phyloP scores from a whole-genome alignment of 2,888 invertebrate species.

The Pheosia tremula region DNA sequence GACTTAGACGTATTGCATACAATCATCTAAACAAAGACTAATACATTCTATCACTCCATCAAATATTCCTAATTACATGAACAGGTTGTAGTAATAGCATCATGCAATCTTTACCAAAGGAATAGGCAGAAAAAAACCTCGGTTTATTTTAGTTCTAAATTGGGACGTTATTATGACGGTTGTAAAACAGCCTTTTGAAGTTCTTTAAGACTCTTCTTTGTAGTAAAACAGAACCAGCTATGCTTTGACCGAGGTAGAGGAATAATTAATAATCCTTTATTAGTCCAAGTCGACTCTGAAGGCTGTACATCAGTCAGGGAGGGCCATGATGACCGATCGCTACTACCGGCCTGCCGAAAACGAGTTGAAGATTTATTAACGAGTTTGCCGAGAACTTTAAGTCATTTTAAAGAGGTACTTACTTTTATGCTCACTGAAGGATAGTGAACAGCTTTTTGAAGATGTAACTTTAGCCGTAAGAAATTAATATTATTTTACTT shows the following conservation, averaged over 20 bases:
- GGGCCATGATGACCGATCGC: conserved; percentile 1
- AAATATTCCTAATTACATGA: too few relatives aligned
- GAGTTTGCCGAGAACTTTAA: background rate
- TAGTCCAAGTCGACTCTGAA: conserved; percentile 1
- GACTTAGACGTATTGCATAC: background rate
- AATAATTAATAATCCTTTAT: conserved; percentile 3
- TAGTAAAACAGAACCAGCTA: too few relatives aligned
- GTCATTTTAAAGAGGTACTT: background rate
- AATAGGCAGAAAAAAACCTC: too few relatives aligned
- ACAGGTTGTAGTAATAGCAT: too few relatives aligned
- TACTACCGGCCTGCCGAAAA: background rate
- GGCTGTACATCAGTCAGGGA: background rate
- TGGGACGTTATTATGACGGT: too few relatives aligned
- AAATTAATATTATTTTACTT: too few relatives aligned
- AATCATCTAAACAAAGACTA: background rate
- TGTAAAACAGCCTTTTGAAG: too few relatives aligned
- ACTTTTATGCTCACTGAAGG: background rate
- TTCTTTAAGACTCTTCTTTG: too few relatives aligned
- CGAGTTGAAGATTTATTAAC: conserved; percentile 2
- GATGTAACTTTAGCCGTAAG: background rate
- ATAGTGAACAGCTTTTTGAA: background rate
- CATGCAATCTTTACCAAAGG: too few relatives aligned
- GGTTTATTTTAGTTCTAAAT: too few relatives aligned
- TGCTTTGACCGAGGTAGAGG: background rate
- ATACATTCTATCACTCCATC: background rate